Base-by-base conservation (phyloP, 2,797 vertebrate species). In the Rhabdophis nuchalis region DNA sequence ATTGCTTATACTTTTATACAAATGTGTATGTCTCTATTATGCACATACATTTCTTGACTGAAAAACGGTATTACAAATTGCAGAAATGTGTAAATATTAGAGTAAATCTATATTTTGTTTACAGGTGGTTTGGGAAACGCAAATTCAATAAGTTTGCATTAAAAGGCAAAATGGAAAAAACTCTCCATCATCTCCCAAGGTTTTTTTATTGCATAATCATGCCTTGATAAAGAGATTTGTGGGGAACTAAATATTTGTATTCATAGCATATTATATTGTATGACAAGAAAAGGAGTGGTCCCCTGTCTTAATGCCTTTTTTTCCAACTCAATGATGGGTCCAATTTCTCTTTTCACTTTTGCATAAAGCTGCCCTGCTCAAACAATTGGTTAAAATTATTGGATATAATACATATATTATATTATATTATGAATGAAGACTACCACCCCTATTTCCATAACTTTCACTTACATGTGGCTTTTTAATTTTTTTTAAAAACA, bases 261-360 rank as follows among this genome's bases (percentile, higher is more conserved):
- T 10, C 18, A 57, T 16, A 18, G 41, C 64, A 82, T 36, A 56
- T 58, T 52, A 50, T 32, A 11, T 23, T 54, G 61, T 11, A 53
- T 85, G 32, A 50, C 85, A 41, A 0, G 16, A 68, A 29, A 92
- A 60, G 50, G 3, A 7, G 89, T 8, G 56, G 16, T 12, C 1
- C 29, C 77, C 77, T 57, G 36, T 86, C 14, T 7, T 56, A 52
- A 85, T 85, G 4, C 18, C 20, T 25, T n/a, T 85, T 52, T 60
- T 46, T 8, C 60, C 14, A 58, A 32, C 46, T 36, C 64, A 64
- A 61, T 20, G 10, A n/a, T 25, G 2, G 27, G 13, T 46, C 25
- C 23, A 50, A 86, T 0, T 29, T 1, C 10, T 56, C 10, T 1
- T 1, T 46, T 0, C 3, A 41, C 4, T 46, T 1, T 52, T 56